Evolutionary conservation across 2,888 invertebrate species (phyloP).

Genomic region (Limulus polyphemus): DNA sequence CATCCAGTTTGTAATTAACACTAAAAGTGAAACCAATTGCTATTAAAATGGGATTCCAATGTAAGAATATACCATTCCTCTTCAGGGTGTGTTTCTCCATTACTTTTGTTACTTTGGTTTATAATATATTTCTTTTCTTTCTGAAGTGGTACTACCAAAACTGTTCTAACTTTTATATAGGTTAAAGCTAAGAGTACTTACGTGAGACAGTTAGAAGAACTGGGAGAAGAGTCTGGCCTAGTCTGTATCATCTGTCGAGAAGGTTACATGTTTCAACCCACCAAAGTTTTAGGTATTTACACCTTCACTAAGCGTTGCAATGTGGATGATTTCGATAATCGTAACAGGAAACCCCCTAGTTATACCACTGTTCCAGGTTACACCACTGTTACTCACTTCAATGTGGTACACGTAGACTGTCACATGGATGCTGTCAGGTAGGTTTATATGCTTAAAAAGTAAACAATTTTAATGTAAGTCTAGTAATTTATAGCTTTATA

Average conservation of each 20-base stretch:
- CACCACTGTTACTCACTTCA: conserved; percentile 94
- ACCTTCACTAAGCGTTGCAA: conserved; percentile 91
- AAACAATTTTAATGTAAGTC: not conserved
- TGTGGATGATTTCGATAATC: conserved; percentile 82
- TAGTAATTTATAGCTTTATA: too few species aligned
- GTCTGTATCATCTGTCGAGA: conserved; percentile 96
- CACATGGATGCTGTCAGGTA: conserved; percentile 89
- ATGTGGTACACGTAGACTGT: conserved; percentile 95
- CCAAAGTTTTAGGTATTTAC: conserved; percentile 86
- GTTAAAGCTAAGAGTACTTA: conserved; percentile 78
- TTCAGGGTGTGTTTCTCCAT: too few species aligned
- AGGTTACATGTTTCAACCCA: conserved; percentile 89
- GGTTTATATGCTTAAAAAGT: conserved; percentile 29
- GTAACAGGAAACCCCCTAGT: conserved; percentile 70
- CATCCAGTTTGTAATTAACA: too few species aligned
- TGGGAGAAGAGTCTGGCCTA: conserved; percentile 88
- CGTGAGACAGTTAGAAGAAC: conserved; percentile 75
- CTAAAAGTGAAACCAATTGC: too few species aligned
- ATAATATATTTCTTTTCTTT: too few species aligned
- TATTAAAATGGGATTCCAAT: too few species aligned
- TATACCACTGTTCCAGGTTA: conserved; percentile 87
- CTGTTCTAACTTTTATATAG: conserved; percentile 31
- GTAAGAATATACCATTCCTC: too few species aligned
- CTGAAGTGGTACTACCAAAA: too few species aligned
- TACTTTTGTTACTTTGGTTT: too few species aligned